A percentile compares a stretch with the other conserved stretches of the same genome.
Evolutionary conservation across 2,888 invertebrate species (phyloP).

Genomic region (Sinotaia quadrata): DNA sequence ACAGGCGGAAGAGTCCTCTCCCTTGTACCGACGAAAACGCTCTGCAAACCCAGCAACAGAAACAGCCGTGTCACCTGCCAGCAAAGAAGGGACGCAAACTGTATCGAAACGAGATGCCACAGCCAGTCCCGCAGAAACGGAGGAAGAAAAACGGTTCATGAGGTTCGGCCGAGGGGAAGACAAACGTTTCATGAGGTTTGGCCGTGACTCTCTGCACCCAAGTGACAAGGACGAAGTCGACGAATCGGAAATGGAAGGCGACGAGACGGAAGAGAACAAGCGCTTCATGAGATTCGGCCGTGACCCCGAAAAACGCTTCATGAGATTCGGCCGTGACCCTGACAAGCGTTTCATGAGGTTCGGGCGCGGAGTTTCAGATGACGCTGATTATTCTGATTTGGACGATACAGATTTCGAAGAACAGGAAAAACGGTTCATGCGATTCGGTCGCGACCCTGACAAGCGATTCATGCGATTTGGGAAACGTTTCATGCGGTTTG

Average conservation of each 20-base stretch:
- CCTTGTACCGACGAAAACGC: slow-evolving; percentile 21
- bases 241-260: slow-evolving; percentile 3
- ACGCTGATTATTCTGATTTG: slow-evolving; percentile 10
- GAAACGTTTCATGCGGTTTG: slow-evolving; percentile 58
- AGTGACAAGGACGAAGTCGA: slow-evolving; percentile 25
- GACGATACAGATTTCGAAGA: slow-evolving; percentile 44
- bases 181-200: slow-evolving; percentile 44
- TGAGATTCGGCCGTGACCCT: slow-evolving; percentile 50
- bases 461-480: slow-evolving; percentile 56
- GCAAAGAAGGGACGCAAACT: slow-evolving; percentile 36
- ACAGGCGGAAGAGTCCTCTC: slow-evolving; percentile 28
- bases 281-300: slow-evolving; percentile 49
- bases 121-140: slow-evolving; percentile 2
- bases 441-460: slow-evolving; percentile 43
- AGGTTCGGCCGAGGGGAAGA: slow-evolving; percentile 44
- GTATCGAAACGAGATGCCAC: slow-evolving; percentile 43
- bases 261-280: slow-evolving; percentile 45
- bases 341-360: slow-evolving; percentile 63
- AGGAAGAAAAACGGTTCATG: slow-evolving; percentile 53
- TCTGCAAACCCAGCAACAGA: slow-evolving; percentile 28
- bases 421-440: slow-evolving; percentile 47
- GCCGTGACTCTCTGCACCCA: slow-evolving; percentile 14
- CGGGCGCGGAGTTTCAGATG: slow-evolving; percentile 43
- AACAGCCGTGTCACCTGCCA: slow-evolving; percentile 27
- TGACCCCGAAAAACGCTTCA: slow-evolving; percentile 47